phyloP scores from a whole-genome alignment of 2,113 vertebrate species.

The Corythaixoides concolor region DNA sequence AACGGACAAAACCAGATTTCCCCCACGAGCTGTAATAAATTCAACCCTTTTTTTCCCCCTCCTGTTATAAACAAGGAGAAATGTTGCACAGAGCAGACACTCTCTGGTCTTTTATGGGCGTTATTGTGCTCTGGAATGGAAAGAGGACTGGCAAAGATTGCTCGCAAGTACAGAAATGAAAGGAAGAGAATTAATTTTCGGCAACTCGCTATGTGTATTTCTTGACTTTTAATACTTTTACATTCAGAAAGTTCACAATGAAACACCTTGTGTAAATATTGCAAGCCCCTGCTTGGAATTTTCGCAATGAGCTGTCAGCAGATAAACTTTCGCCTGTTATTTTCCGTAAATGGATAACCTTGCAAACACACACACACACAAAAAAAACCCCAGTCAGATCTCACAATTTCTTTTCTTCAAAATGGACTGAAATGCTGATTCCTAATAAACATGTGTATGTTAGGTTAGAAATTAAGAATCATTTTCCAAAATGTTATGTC shows the following conservation, averaged over 20 bases:
- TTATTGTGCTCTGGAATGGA: neutral
- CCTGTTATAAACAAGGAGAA: slow-evolving; percentile 48
- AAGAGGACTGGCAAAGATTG: slow-evolving; percentile 30
- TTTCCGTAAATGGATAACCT: neutral
- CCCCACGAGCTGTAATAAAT: slow-evolving; percentile 27
- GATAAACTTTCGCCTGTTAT: neutral
- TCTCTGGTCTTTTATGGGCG: neutral
- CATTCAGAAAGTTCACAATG: slow-evolving; percentile 29
- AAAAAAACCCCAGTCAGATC: neutral
- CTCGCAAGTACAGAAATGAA: slow-evolving; percentile 38
- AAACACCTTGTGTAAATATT: slow-evolving; percentile 61
- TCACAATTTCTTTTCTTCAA: neutral
- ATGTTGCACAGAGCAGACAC: slow-evolving; percentile 30
- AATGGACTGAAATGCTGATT: neutral
- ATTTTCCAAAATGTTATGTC: neutral
- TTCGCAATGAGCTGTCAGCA: slow-evolving; percentile 49
- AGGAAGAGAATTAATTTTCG: slow-evolving; percentile 59
- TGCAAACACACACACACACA: neutral
- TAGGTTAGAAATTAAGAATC: neutral
- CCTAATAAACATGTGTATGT: neutral
- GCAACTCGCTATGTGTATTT: neutral
- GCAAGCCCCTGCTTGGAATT: slow-evolving; percentile 47
- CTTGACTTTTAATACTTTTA: slow-evolving; percentile 16
- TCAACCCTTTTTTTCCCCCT: neutral
- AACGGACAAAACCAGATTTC: slow-evolving; percentile 57